Conservation (phyloP, 1,140 invertebrate species). For the Zaprionus ghesquierei region DNA sequence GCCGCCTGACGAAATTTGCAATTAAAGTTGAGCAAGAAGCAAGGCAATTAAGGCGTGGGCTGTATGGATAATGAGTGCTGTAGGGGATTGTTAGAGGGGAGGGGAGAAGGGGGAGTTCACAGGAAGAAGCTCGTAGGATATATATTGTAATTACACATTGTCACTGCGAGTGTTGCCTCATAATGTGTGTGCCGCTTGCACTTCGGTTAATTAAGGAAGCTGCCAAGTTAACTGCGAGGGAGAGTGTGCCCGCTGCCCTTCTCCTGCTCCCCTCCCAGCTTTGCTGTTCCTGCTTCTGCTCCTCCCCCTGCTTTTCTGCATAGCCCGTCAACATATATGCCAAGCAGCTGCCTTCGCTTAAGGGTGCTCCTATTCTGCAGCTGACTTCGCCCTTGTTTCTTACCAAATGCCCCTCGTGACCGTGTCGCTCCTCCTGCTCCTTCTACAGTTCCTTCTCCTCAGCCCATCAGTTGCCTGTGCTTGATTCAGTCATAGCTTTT, state of each 20-base stretch:
- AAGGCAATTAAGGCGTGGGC: not conserved
- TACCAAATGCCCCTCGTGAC: no score
- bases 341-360: no score
- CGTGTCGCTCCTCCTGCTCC: no score
- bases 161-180: conserved; percentile 23
- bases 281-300: not conserved
- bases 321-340: no score
- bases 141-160: not conserved
- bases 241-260: not conserved
- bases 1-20: conserved; percentile 47
- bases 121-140: not conserved
- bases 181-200: conserved; percentile 21
- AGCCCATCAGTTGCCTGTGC: no score
- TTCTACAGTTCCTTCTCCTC: no score
- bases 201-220: conserved; percentile 30
- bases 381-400: no score
- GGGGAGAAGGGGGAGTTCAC: not conserved
- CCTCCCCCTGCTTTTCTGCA: no score
- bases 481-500: no score
- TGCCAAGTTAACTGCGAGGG: not conserved
- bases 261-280: no score
- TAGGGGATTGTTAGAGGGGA: not conserved
- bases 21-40: conserved; percentile 40
- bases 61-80: not conserved
- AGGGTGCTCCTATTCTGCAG: no score